Conservation (phyloP, 2,113 vertebrate genomes). For the Platysternon megacephalum region DNA sequence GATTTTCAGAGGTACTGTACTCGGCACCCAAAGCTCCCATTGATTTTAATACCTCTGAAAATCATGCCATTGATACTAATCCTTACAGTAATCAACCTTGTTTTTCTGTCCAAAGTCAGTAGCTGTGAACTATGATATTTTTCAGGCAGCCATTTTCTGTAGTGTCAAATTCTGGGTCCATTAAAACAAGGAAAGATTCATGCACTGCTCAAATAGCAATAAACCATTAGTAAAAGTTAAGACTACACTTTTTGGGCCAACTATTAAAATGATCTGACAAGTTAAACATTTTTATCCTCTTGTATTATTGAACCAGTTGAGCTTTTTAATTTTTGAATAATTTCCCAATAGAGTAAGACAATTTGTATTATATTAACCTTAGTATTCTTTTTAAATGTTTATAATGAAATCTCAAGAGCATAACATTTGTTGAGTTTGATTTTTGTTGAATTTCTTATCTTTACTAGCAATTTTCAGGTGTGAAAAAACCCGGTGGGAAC, state of each 20-base stretch:
- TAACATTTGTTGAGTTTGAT: neutral
- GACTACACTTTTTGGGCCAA: neutral
- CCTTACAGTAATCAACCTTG: neutral
- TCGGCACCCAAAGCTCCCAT: neutral
- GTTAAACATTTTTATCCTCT: neutral
- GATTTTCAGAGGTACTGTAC: neutral
- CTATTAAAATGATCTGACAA: neutral
- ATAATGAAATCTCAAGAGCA: neutral
- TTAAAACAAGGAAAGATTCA: neutral
- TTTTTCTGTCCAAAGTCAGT: neutral
- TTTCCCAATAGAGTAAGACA: neutral
- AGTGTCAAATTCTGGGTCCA: neutral
- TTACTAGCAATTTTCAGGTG: neutral
- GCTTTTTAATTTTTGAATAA: neutral
- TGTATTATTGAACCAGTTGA: neutral
- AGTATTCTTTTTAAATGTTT: neutral
- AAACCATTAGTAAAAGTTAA: neutral
- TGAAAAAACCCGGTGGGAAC: neutral
- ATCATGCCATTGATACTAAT: neutral
- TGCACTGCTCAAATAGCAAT: neutral
- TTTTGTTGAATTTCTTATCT: neutral
- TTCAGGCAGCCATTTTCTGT: neutral
- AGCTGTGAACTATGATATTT: neutral
- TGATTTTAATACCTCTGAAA: neutral
- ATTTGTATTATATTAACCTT: neutral